phyloP scores from a whole-genome alignment of 1,140 invertebrate genomes.

The Tribolium madens region DNA sequence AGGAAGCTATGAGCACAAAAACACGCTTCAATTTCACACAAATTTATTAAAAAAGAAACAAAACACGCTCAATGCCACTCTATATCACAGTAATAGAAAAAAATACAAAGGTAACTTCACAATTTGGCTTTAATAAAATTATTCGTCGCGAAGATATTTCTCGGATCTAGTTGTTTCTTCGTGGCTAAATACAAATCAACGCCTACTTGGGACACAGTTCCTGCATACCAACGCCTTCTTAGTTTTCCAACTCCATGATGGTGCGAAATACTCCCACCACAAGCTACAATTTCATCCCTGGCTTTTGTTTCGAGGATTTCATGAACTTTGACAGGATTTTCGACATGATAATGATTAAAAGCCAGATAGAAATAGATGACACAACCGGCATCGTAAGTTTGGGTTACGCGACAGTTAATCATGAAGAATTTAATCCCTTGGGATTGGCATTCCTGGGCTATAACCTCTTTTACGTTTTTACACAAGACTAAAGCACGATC shows the following conservation, averaged over 20 bases:
- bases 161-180: constrained; percentile 90
- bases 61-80: constrained; percentile 2
- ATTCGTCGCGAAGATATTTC: constrained; percentile 92
- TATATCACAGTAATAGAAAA: not conserved
- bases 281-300: constrained; percentile 91
- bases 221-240: constrained; percentile 84
- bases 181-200: constrained; percentile 81
- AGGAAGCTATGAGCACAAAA: not conserved
- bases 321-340: constrained; percentile 85
- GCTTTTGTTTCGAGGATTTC: constrained; percentile 87
- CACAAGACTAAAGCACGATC: constrained; percentile 87
- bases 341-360: constrained; percentile 80
- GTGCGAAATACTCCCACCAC: constrained; percentile 94
- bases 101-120: constrained; percentile 30
- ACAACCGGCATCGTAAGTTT: constrained; percentile 97
- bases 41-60: constrained; percentile 11
- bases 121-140: constrained; percentile 74
- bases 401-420: constrained; percentile 90
- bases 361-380: constrained; percentile 99
- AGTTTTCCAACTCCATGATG: constrained; percentile 98
- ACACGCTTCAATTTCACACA: not conserved
- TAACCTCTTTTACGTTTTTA: constrained; percentile 88
- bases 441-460: constrained; percentile 80
- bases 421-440: constrained; percentile 74
- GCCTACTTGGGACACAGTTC: constrained; percentile 82